Percentiles rank a stretch among this genome's conserved stretches.
Evolutionary conservation across 2,797 vertebrate genomes (phyloP).

Genomic region (Anguilla anguilla): DNA sequence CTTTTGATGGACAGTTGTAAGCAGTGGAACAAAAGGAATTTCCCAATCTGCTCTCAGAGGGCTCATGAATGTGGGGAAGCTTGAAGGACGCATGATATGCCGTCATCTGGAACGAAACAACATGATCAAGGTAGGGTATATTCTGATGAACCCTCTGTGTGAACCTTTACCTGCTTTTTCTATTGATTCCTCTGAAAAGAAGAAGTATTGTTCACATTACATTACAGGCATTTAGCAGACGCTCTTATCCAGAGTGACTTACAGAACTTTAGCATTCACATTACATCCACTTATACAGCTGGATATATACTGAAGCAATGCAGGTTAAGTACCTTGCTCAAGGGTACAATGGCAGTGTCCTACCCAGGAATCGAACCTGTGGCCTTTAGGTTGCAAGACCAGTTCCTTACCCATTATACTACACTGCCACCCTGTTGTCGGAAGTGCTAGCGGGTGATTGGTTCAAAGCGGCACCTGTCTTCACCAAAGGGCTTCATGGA

Average conservation of each 20-base stretch:
- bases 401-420: too few relatives aligned
- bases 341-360: too few relatives aligned
- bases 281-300: too few relatives aligned
- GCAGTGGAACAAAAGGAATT: slow-evolving; percentile 85
- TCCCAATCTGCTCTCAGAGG: slow-evolving; percentile 76
- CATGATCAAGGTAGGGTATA: slow-evolving; percentile 81
- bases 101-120: slow-evolving; percentile 82
- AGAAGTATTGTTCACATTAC: too few relatives aligned
- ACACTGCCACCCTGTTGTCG: not conserved
- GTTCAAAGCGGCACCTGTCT: not conserved
- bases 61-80: slow-evolving; percentile 88
- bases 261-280: too few relatives aligned
- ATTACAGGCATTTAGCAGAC: too few relatives aligned
- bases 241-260: too few relatives aligned
- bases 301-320: too few relatives aligned
- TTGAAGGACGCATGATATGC: slow-evolving; percentile 91
- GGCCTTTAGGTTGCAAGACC: too few relatives aligned
- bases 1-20: slow-evolving; percentile 76
- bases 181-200: not conserved
- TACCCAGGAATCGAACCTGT: too few relatives aligned
- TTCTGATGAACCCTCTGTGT: not conserved
- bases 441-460: not conserved
- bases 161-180: not conserved
- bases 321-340: too few relatives aligned
- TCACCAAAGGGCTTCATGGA: slow-evolving; percentile 89